phyloP scores from a whole-genome alignment of 1,140 invertebrate genomes.

The Mactra quadrangularis region DNA sequence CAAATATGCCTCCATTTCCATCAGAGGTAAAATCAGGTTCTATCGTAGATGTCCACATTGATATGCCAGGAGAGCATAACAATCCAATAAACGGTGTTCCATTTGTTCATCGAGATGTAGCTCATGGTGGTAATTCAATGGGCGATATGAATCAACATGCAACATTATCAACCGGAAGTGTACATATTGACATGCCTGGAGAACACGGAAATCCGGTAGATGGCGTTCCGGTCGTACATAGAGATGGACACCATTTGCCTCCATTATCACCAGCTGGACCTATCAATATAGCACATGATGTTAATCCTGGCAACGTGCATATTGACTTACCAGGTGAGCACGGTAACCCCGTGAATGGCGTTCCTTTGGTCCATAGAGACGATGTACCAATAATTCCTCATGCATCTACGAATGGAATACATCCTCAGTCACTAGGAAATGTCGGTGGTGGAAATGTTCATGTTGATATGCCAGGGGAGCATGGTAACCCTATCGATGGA shows the following conservation, averaged over 20 bases:
- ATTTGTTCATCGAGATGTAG: neutral
- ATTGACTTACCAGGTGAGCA: constrained; percentile 16
- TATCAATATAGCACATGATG: no score
- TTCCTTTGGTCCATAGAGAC: constrained; percentile 5
- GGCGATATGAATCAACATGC: neutral
- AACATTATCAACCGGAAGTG: neutral
- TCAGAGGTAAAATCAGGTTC: neutral
- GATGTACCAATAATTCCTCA: no score
- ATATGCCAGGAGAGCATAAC: constrained; percentile 28
- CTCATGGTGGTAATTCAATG: no score
- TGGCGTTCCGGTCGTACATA: constrained; percentile 1
- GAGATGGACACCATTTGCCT: no score
- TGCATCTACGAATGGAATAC: no score
- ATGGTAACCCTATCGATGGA: neutral
- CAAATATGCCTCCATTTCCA: neutral
- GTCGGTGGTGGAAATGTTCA: constrained; percentile 7
- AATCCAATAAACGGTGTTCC: neutral
- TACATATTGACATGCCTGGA: constrained; percentile 26
- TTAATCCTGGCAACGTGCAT: neutral
- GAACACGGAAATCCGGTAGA: constrained; percentile 3
- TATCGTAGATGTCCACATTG: neutral
- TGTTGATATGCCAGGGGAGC: constrained; percentile 1
- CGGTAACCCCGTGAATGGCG: neutral
- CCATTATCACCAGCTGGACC: no score
- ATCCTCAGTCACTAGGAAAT: no score